Evolutionary conservation across 2,113 vertebrate species (phyloP).

Genomic region (Thalassoma bifasciatum): DNA sequence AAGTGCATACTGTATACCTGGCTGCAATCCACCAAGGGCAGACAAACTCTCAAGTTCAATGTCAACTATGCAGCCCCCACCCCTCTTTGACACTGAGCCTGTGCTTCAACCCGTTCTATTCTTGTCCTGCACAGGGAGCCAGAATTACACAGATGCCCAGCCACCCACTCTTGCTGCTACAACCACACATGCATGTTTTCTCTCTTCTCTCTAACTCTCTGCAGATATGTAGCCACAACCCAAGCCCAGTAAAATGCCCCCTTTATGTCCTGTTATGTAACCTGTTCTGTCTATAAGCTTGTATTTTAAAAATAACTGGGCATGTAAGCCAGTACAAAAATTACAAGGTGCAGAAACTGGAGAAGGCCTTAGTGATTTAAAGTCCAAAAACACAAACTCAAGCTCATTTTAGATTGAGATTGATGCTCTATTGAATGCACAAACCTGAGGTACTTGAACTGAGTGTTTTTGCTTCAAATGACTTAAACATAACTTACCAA

Average conservation of each 20-base stretch:
- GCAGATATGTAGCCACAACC: conserved; percentile 19
- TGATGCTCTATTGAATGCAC: too few species aligned
- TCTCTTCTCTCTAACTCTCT: conserved; percentile 19
- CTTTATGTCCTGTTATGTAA: conserved; percentile 5
- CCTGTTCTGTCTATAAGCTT: not conserved
- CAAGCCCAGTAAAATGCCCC: conserved; percentile 11
- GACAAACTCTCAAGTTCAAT: conserved; percentile 53
- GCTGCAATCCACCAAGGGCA: conserved; percentile 22
- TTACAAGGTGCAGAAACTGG: not conserved
- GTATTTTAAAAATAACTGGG: not conserved
- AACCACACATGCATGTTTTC: conserved; percentile 44
- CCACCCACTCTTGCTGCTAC: conserved; percentile 44
- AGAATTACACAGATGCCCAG: conserved; percentile 65
- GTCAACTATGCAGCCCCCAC: conserved; percentile 47
- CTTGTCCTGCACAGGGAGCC: conserved; percentile 67
- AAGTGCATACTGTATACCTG: conserved; percentile 11
- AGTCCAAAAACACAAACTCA: too few species aligned
- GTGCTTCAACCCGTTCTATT: conserved; percentile 71
- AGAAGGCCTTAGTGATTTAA: too few species aligned
- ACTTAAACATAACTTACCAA: too few species aligned
- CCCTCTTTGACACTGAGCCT: conserved; percentile 72
- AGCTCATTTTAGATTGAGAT: too few species aligned
- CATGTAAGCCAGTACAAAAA: not conserved
- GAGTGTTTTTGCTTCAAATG: too few species aligned
- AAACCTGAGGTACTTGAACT: too few species aligned